These are phyloP conservation scores for Amitus sp. DNA, from an alignment of 2,888 invertebrate genomes.

Conservation along the genomic window DNA sequence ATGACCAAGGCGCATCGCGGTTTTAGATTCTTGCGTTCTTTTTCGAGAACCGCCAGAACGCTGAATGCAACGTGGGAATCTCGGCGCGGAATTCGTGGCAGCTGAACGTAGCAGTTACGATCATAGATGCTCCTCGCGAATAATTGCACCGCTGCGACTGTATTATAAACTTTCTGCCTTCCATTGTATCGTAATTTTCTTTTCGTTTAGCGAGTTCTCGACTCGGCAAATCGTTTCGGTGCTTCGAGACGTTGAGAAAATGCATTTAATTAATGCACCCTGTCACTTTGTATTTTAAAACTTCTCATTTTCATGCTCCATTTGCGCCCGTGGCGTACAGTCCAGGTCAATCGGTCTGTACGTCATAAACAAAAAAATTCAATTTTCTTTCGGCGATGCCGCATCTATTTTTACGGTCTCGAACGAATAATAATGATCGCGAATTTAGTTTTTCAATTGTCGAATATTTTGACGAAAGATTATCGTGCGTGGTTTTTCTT, in stretches of 20 bases:
- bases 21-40: no score
- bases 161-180: conserved; percentile 19
- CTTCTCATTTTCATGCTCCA: conserved; percentile 32
- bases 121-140: conserved; percentile 40
- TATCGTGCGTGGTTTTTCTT: no score
- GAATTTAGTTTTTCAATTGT: no score
- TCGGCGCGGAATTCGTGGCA: conserved; percentile 31
- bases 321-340: conserved; percentile 15
- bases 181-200: conserved; percentile 21
- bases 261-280: conserved; percentile 15
- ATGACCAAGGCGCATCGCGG: no score
- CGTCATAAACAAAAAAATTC: no score
- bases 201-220: neutral
- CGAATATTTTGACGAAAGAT: no score
- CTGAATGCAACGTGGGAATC: conserved; percentile 36
- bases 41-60: no score
- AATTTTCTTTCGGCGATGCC: conserved; percentile 30
- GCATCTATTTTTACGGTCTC: conserved; percentile 16
- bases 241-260: no score
- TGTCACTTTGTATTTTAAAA: conserved; percentile 16
- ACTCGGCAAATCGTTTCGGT: no score
- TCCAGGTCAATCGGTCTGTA: conserved; percentile 28
- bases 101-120: conserved; percentile 36
- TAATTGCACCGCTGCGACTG: conserved; percentile 27
- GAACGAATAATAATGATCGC: no score